Base-by-base conservation (phyloP, 2,113 vertebrate genomes). In the Crypturellus undulatus region DNA sequence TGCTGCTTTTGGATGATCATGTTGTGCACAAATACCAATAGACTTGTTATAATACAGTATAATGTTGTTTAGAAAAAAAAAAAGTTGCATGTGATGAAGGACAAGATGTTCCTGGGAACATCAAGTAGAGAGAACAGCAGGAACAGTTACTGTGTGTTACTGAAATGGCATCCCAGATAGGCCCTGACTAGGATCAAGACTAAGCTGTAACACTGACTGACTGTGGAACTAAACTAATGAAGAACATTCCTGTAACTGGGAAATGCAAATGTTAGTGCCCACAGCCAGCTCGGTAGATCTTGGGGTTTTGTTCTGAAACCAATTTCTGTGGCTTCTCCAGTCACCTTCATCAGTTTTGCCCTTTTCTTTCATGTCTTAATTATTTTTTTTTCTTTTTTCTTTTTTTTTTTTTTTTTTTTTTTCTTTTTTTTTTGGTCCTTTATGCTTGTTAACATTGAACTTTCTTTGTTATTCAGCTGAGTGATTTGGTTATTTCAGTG, bases 251-350 rank as follows among this genome's bases (percentile, higher is more conserved):
- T 69, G 81, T 80, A 90, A 47, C 80, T 95, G 68, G 68, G 72
- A 75, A 88, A 83, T 88, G 64, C 85, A 95, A 87, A 85, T 91
- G 54, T 94, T 90, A 88, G 30, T 80, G 49, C 70, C 22, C 0
- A 0, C 38, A 54, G 79, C 45, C 79, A 94, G 70, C n/a, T 49
- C 79, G 43, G 19, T 59, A 54, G 72, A 40, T 85, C 71, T 45
- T 79, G 47, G 84, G 11, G 26, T 65, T 84, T 52, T 58, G 13
- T 87, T 77, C 79, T 83, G 60, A 80, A 91, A 80, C 49, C 8
- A 9, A 51, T 92, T 87, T 81, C 12, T 87, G 89, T 77, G 72
- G 67, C 69, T 79, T 78, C 38, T 64, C 59, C 68, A 54, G 34
- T 16, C 21, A 43, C 22, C 30, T 87, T 87, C 59, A 45, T 92